A percentile compares a stretch with the other conserved stretches of the same genome.
Conservation (phyloP, 2,888 invertebrate genomes). For the Fragum fragum region DNA sequence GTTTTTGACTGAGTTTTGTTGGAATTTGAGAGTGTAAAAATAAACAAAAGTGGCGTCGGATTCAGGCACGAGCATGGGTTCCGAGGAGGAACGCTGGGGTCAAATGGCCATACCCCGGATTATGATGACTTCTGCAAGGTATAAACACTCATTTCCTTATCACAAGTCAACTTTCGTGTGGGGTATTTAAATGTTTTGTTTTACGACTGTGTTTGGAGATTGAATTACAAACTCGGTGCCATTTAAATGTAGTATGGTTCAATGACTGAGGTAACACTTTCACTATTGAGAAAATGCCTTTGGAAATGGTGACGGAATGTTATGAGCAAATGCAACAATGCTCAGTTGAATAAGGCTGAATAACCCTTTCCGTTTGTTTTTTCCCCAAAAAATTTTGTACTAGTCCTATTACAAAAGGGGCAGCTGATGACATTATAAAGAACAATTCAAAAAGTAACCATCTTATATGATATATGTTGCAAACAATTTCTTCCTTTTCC, state of each 20-base stretch:
- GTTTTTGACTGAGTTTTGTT: conserved; percentile 5
- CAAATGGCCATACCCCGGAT: conserved; percentile 72
- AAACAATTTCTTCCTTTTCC: too few species aligned
- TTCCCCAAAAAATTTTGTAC: too few species aligned
- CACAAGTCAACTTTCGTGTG: conserved; percentile 3
- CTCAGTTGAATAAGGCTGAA: too few species aligned
- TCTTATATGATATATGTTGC: too few species aligned
- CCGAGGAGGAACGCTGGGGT: conserved; percentile 68
- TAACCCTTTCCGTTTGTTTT: too few species aligned
- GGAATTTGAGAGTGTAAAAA: conserved; percentile 8
- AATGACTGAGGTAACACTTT: too few species aligned
- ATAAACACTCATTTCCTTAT: conserved; percentile 21
- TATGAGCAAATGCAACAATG: too few species aligned
- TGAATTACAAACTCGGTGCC: not conserved
- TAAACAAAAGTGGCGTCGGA: conserved; percentile 65
- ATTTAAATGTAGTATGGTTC: not conserved
- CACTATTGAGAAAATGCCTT: too few species aligned
- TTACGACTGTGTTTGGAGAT: not conserved
- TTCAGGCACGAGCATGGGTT: conserved; percentile 67
- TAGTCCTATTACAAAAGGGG: too few species aligned
- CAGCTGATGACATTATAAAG: too few species aligned
- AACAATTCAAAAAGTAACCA: too few species aligned
- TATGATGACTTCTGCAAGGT: conserved; percentile 76
- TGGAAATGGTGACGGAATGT: too few species aligned
- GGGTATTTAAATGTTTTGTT: conserved; percentile 19